A percentile compares a stretch with the other conserved stretches of the same genome.
phyloP scores from a whole-genome alignment of 2,888 invertebrate genomes.

The Stenotaenia linearis region DNA sequence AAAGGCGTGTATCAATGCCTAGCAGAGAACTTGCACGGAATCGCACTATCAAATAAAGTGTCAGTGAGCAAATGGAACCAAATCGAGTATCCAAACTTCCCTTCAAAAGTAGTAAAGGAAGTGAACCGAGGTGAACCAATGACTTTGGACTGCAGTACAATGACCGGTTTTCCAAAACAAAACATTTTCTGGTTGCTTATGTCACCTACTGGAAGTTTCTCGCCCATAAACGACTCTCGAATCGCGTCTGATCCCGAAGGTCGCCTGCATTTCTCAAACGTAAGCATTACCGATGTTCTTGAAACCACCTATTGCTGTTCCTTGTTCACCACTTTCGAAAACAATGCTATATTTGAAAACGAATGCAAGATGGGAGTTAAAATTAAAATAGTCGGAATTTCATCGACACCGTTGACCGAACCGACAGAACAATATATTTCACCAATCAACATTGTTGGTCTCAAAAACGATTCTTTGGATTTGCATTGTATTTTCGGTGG shows the following conservation, averaged over 20 bases:
- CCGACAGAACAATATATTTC: slow-evolving; percentile 78
- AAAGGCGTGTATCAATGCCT: slow-evolving; percentile 88
- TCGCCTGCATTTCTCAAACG: slow-evolving; percentile 94
- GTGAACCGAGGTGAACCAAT: slow-evolving; percentile 83
- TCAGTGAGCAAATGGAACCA: slow-evolving; percentile 74
- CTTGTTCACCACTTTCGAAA: slow-evolving; percentile 63
- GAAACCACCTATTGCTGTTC: slow-evolving; percentile 53
- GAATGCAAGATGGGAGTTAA: slow-evolving; percentile 87
- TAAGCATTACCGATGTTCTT: slow-evolving; percentile 74
- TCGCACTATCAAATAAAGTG: slow-evolving; percentile 89
- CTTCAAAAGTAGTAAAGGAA: slow-evolving; percentile 53
- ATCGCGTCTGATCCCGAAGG: slow-evolving; percentile 96
- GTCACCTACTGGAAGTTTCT: slow-evolving; percentile 68
- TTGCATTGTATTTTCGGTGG: slow-evolving; percentile 95
- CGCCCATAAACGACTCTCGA: slow-evolving; percentile 83
- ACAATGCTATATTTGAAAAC: slow-evolving; percentile 66
- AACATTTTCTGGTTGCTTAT: slow-evolving; percentile 91
- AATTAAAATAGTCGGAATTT: slow-evolving; percentile 49
- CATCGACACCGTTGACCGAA: slow-evolving; percentile 49
- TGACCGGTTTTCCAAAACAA: slow-evolving; percentile 93
- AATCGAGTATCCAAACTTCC: slow-evolving; percentile 46
- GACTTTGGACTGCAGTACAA: slow-evolving; percentile 83
- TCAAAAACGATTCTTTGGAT: slow-evolving; percentile 74
- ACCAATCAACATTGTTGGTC: slow-evolving; percentile 77
- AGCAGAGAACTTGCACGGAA: slow-evolving; percentile 88